Evolutionary conservation across 1,140 invertebrate species (phyloP).

Genomic region (Drosophila mayri): DNA sequence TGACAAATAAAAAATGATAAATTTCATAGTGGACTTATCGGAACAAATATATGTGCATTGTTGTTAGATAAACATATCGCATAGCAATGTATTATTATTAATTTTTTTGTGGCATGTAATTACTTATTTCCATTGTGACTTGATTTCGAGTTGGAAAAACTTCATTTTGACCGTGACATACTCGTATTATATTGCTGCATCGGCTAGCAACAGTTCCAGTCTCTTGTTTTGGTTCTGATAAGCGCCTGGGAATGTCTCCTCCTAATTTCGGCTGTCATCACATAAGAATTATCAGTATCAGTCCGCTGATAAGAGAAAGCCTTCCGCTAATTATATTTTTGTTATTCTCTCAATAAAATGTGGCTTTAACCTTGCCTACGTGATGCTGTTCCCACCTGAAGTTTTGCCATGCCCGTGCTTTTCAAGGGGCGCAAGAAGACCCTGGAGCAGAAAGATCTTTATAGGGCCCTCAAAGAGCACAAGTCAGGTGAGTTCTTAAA

Average conservation of each 20-base stretch:
- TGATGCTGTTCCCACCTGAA: constrained; percentile 43
- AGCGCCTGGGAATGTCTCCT: constrained; percentile 12
- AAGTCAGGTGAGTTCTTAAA: constrained; percentile 79
- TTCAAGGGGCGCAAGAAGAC: constrained; percentile 86
- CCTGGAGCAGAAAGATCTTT: constrained; percentile 86
- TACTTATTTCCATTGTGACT: background rate
- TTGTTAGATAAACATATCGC: background rate
- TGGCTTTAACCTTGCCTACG: constrained; percentile 21
- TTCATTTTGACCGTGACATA: constrained; percentile 9
- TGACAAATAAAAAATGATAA: background rate
- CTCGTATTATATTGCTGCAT: constrained; percentile 6
- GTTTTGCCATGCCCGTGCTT: constrained; percentile 86
- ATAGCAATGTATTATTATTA: constrained; percentile 2
- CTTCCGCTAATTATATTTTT: constrained; percentile 39
- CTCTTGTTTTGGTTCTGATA: constrained; percentile 7
- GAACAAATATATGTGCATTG: background rate
- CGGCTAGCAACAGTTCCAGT: constrained; percentile 5
- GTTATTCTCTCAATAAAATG: constrained; percentile 25
- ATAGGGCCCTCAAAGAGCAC: constrained; percentile 86
- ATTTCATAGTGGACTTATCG: background rate
- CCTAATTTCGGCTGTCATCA: constrained; percentile 23
- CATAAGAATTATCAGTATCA: constrained; percentile 30
- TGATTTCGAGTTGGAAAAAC: background rate
- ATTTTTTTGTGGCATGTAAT: background rate
- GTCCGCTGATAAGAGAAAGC: constrained; percentile 18